Evolutionary conservation across 2,888 invertebrate genomes (phyloP).

Genomic region (Tachina fera): DNA sequence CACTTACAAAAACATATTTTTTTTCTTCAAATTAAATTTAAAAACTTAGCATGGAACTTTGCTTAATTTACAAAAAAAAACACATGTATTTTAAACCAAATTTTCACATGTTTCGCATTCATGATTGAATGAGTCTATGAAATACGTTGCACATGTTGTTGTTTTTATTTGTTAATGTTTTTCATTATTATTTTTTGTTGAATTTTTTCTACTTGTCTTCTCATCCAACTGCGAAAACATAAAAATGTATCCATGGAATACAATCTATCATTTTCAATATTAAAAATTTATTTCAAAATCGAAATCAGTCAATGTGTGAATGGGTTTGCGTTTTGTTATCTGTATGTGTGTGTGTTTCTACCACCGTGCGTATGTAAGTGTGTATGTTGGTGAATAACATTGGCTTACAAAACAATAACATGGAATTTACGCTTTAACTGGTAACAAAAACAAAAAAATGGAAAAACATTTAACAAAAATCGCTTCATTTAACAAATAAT

Average conservation of each 20-base stretch:
- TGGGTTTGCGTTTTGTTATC: background rate
- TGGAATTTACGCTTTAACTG: constrained; percentile 78
- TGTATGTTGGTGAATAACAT: constrained; percentile 40
- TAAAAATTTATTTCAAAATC: constrained; percentile 67
- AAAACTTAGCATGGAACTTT: background rate
- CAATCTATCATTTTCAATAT: constrained; percentile 75
- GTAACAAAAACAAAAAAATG: constrained; percentile 74
- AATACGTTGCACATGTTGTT: constrained; percentile 49
- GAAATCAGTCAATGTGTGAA: constrained; percentile 33
- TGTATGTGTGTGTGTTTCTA: background rate
- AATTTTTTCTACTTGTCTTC: background rate
- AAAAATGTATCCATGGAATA: constrained; percentile 19
- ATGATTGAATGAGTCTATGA: constrained; percentile 47
- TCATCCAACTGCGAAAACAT: constrained; percentile 38
- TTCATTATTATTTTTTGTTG: constrained; percentile 71
- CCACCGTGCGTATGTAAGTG: background rate
- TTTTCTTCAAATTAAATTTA: background rate
- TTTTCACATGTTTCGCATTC: constrained; percentile 62
- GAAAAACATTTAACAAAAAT: constrained; percentile 76
- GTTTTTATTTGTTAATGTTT: constrained; percentile 73
- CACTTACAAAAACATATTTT: background rate
- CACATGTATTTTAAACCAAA: constrained; percentile 53
- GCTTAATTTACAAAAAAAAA: constrained; percentile 7
- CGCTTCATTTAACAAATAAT: constrained; percentile 82
- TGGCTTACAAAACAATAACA: constrained; percentile 68